phyloP scores from a whole-genome alignment of 2,797 vertebrate species.

The Syngnathus acus region DNA sequence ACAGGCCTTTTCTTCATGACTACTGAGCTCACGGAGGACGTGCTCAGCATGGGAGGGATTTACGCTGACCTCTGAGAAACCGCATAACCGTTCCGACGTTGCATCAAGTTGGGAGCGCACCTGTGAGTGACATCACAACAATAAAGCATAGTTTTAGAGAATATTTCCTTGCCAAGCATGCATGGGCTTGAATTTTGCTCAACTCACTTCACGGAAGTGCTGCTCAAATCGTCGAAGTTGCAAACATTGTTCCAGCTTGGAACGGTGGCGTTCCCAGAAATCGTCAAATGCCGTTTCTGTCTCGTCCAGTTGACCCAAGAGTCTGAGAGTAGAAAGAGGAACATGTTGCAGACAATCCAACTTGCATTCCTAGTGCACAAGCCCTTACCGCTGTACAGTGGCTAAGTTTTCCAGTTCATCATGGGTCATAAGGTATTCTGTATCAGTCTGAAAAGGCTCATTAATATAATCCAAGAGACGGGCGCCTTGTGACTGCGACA shows the following conservation, averaged over 20 bases:
- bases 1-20: slow-evolving; percentile 78
- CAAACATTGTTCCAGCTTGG: slow-evolving; percentile 90
- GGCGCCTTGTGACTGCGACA: slow-evolving; percentile 79
- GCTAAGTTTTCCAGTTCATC: slow-evolving; percentile 87
- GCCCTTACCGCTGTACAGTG: slow-evolving; percentile 80
- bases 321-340: slow-evolving; percentile 56
- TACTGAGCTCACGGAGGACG: slow-evolving; percentile 79
- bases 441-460: slow-evolving; percentile 74
- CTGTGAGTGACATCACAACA: slow-evolving; percentile 29
- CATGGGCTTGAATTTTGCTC: background rate
- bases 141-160: background rate
- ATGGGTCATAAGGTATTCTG: slow-evolving; percentile 79
- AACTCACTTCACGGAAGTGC: slow-evolving; percentile 85
- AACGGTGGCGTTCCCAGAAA: slow-evolving; percentile 90
- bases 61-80: slow-evolving; percentile 83
- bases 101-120: slow-evolving; percentile 76
- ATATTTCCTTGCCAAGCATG: background rate
- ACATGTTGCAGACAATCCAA: too few relatives aligned
- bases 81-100: slow-evolving; percentile 67
- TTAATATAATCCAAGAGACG: slow-evolving; percentile 78
- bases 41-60: slow-evolving; percentile 84
- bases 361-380: background rate
- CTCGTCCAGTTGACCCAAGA: slow-evolving; percentile 85
- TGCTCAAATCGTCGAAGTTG: slow-evolving; percentile 86
- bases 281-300: slow-evolving; percentile 89